phyloP scores from a whole-genome alignment of 2,113 vertebrate genomes.

The Macquaria ambigua region DNA sequence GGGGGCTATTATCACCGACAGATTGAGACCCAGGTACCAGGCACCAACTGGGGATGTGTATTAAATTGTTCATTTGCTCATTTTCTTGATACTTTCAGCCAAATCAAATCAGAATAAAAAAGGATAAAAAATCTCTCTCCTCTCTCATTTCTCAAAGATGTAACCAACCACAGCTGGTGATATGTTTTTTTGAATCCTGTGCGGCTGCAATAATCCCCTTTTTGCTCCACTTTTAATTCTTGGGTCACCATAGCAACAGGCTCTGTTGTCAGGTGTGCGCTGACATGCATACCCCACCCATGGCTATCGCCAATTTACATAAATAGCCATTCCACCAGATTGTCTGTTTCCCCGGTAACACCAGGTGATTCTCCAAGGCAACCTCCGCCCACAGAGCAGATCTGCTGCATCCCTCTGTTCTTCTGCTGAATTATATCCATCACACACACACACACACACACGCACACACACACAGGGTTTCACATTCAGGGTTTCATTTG shows the following conservation, averaged over 20 bases:
- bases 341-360: conserved; percentile 79
- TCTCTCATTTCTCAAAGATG: conserved; percentile 4
- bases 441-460: background rate
- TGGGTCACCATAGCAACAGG: conserved; percentile 68
- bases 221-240: conserved; percentile 51
- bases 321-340: conserved; percentile 66
- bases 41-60: conserved; percentile 1
- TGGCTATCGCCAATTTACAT: conserved; percentile 70
- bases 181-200: background rate
- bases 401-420: conserved; percentile 38
- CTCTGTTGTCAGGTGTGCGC: conserved; percentile 68
- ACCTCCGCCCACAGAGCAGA: conserved; percentile 66
- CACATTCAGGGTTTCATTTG: background rate
- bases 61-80: conserved; percentile 38
- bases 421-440: conserved; percentile 7
- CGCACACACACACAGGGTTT: background rate
- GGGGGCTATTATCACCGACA: conserved; percentile 32
- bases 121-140: conserved; percentile 11
- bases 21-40: conserved; percentile 36
- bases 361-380: conserved; percentile 78
- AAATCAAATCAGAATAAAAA: conserved; percentile 36
- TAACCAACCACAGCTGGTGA: conserved; percentile 23
- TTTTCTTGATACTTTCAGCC: conserved; percentile 37
- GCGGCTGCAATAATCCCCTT: conserved; percentile 42
- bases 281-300: conserved; percentile 55